Base-by-base conservation (phyloP, 2,113 vertebrate species). In the Myocastor coypus region DNA sequence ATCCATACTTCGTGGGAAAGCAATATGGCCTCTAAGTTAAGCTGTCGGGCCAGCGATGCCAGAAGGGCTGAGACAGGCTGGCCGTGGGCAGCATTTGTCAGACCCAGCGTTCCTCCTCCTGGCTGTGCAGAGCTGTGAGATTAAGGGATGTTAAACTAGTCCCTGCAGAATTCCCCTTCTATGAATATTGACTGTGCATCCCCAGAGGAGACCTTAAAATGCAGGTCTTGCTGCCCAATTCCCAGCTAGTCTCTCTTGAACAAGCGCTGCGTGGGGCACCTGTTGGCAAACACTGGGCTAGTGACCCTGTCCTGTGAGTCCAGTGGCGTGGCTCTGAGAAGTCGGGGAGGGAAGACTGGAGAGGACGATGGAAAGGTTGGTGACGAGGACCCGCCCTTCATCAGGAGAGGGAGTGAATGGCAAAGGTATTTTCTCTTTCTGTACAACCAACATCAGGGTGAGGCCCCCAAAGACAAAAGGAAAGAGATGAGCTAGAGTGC, bases 171-270 rank as follows among this genome's bases (percentile, higher is more conserved):
- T 24, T n/a, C 28, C 40, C 52, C 57, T 30, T 34, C 2, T 6
- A 0, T 22, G 34, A 12, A 7, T 7, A 46, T 3, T 5, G 42
- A 0, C n/a, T n/a, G 52, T 0, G 10, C 24, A 17, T 84, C 46
- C 42, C 1, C 17, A 50, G 83, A 85, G 69, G 1, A 28, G 28
- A 32, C 61, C 64, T 85, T 81, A 28, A 22, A 61, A 68, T 5
- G 55, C 32, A 9, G 32, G 42, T 50, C 86, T 46, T 40, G 8
- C 22, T 73, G 30, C 19, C 11, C 85, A 11, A 5, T 3, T 22
- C 20, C 1, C 14, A 57, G 9, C 37, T 34, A 30, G 42, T 26
- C 12, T 55, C 10, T 37, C 55, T 34, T 12, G 42, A 50, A 26
- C 66, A 8, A 8, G 28, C 22, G 46, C 22, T 37, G 64, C 32